Percentiles rank a stretch among this genome's conserved stretches.
Evolutionary conservation across 2,888 invertebrate genomes (phyloP).

Genomic region (Rotaria magnacalcarata): DNA sequence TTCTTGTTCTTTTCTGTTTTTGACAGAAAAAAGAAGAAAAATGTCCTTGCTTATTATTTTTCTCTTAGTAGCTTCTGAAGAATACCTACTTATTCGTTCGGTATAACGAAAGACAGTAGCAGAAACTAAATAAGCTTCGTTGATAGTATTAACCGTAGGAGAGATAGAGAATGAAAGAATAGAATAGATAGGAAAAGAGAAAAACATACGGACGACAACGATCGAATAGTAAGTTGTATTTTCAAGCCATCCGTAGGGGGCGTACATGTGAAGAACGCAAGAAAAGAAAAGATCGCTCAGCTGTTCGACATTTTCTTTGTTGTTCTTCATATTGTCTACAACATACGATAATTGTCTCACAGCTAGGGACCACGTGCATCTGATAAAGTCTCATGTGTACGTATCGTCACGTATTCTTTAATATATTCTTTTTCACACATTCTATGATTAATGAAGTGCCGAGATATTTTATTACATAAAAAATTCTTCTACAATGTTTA

Average conservation of each 20-base stretch:
- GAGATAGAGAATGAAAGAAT: not conserved
- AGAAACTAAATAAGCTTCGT: not conserved
- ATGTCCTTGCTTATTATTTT: not conserved
- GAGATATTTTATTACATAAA: not conserved
- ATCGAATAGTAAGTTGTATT: not conserved
- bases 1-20: not conserved
- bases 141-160: slow-evolving; percentile 1
- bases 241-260: not conserved
- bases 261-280: slow-evolving; percentile 17
- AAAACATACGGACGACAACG: not conserved
- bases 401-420: not conserved
- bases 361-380: not conserved
- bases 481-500: not conserved
- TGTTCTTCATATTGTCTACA: not conserved
- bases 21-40: not conserved
- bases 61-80: not conserved
- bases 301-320: not conserved
- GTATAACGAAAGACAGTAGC: not conserved
- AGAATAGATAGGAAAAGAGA: not conserved
- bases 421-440: not conserved
- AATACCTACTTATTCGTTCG: not conserved
- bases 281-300: slow-evolving; percentile 3
- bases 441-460: not conserved
- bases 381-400: not conserved
- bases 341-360: not conserved